These are phyloP conservation scores for Isaurus tuberculatus DNA, from an alignment of 92 coral and sea anemone genomes.

Conservation along the genomic window DNA sequence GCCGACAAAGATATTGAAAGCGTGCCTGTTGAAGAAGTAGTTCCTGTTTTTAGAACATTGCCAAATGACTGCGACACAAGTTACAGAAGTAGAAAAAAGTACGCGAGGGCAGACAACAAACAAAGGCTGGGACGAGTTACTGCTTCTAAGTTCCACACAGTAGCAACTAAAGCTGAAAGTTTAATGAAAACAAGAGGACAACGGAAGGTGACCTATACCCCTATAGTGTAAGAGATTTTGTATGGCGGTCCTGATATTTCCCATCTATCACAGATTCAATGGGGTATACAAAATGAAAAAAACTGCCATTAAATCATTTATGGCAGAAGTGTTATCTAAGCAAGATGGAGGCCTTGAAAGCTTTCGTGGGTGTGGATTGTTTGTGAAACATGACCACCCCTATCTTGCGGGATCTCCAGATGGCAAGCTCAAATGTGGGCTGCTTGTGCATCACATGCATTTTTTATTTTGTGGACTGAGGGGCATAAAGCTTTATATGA, in stretches of 20 bases:
- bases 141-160: conserved; percentile 63
- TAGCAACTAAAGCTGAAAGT: conserved; percentile 51
- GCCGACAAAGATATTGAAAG: conserved; percentile 40
- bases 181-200: conserved; percentile 45
- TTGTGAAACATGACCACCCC: conserved; percentile 40
- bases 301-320: conserved; percentile 2
- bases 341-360: conserved; percentile 39
- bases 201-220: conserved; percentile 43
- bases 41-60: conserved; percentile 53
- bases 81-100: conserved; percentile 46
- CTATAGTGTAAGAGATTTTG: conserved; percentile 21
- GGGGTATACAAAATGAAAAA: conserved; percentile 46
- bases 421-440: conserved; percentile 35
- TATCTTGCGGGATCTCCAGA: conserved; percentile 31
- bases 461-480: conserved; percentile 37
- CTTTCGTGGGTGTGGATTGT: conserved; percentile 45
- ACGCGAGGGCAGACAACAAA: conserved; percentile 64
- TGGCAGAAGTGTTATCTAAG: conserved; percentile 30
- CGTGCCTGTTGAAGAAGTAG: conserved; percentile 57
- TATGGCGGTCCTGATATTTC: conserved; percentile 10
- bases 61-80: conserved; percentile 57
- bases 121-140: conserved; percentile 63
- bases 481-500: conserved; percentile 26
- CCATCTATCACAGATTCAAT: conserved; percentile 32
- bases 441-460: conserved; percentile 27